Conservation (phyloP, 2,797 vertebrate genomes). For the Urosaurus nigricauda region DNA sequence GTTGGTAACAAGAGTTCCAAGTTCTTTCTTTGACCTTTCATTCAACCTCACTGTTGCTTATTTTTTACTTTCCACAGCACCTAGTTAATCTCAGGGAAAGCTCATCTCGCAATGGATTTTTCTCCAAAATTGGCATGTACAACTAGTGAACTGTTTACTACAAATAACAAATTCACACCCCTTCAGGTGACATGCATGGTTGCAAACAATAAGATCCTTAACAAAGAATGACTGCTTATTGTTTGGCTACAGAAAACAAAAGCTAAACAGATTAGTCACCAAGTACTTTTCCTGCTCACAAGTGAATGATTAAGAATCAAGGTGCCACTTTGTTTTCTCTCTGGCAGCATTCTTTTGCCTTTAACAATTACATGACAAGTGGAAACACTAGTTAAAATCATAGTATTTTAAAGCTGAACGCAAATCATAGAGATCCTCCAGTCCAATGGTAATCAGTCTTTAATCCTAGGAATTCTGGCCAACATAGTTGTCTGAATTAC, state of each 20-base stretch:
- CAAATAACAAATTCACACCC: background rate
- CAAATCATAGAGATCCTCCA: background rate
- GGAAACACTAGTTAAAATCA: background rate
- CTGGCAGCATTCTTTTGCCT: background rate
- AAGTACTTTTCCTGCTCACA: background rate
- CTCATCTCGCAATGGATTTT: background rate
- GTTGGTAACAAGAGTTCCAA: background rate
- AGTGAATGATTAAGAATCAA: slow-evolving; percentile 15
- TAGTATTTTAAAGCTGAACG: background rate
- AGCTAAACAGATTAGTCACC: background rate
- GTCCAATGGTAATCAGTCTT: too few relatives aligned
- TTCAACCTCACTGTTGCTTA: too few relatives aligned
- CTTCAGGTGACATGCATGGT: background rate
- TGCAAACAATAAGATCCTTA: slow-evolving; percentile 13
- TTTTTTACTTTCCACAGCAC: background rate
- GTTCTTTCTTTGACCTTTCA: background rate
- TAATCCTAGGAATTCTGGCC: background rate
- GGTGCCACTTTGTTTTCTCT: background rate
- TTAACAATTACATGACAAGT: background rate
- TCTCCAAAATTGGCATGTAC: background rate
- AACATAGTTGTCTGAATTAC: background rate
- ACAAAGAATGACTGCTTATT: background rate
- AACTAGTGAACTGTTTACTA: background rate
- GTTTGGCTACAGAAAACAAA: slow-evolving; percentile 29
- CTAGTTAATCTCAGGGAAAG: background rate